Percentiles rank a stretch among this genome's conserved stretches.
Conservation (phyloP, 2,888 invertebrate species). For the Auanema freiburgensis region DNA sequence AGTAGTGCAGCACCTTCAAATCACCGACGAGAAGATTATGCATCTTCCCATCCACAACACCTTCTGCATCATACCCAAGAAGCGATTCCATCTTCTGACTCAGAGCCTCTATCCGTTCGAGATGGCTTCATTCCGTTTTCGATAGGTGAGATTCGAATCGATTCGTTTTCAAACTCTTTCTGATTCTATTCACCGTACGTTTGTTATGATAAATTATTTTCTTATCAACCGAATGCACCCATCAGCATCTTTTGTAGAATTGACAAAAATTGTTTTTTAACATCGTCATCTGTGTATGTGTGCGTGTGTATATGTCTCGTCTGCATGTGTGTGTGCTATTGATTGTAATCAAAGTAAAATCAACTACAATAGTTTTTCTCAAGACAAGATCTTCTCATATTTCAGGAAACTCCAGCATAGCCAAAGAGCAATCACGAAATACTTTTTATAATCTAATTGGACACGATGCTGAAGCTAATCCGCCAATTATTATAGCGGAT, state of each 20-base stretch:
- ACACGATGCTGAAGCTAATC: slow-evolving; percentile 7
- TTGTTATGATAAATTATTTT: neutral
- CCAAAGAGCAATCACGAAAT: slow-evolving; percentile 14
- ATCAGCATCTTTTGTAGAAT: neutral
- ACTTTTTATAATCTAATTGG: slow-evolving; percentile 14
- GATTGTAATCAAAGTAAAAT: neutral
- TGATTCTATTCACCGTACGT: neutral
- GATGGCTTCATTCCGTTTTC: slow-evolving; percentile 34
- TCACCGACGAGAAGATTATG: neutral
- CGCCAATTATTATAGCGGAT: neutral
- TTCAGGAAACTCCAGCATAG: slow-evolving; percentile 13
- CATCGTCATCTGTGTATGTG: no score
- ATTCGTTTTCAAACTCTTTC: neutral
- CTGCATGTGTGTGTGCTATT: no score
- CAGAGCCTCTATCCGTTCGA: slow-evolving; percentile 21
- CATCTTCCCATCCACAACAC: slow-evolving; percentile 8
- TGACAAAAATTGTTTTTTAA: no score
- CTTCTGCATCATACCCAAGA: slow-evolving; percentile 15
- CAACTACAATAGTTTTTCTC: neutral
- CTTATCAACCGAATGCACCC: neutral
- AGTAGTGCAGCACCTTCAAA: neutral
- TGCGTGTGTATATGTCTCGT: no score
- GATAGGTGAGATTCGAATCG: slow-evolving; percentile 20
- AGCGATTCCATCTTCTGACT: slow-evolving; percentile 22
- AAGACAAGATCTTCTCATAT: neutral